Conservation (phyloP, 2,888 invertebrate species). For the Polydrusus cervinus region DNA sequence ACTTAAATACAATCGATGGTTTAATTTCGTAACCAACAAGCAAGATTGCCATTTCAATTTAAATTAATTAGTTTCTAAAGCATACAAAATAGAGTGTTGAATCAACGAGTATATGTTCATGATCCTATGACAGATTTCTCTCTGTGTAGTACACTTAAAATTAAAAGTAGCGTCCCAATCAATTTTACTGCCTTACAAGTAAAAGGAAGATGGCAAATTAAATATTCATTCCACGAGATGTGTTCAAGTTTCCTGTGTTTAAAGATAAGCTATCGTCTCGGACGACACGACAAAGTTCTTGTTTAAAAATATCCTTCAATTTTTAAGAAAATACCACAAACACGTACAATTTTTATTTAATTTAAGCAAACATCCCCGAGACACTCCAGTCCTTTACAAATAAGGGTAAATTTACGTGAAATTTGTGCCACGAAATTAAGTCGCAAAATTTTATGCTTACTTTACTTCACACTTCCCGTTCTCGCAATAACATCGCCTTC, state of each 20-base stretch:
- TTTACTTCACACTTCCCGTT: slow-evolving; percentile 22
- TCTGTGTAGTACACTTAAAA: too few species aligned
- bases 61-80: too few species aligned
- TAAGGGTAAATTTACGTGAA: slow-evolving; percentile 19
- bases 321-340: slow-evolving; percentile 17
- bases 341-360: slow-evolving; percentile 16
- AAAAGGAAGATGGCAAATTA: too few species aligned
- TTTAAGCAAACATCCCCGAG: slow-evolving; percentile 21
- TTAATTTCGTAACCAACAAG: too few species aligned
- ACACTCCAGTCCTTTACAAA: slow-evolving; percentile 22
- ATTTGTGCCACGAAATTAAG: slow-evolving; percentile 27
- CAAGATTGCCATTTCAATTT: too few species aligned
- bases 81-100: too few species aligned
- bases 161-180: too few species aligned
- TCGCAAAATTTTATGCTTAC: slow-evolving; percentile 29
- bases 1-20: too few species aligned
- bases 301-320: not conserved
- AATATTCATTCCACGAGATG: not conserved
- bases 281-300: not conserved
- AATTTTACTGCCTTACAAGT: too few species aligned
- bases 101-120: too few species aligned
- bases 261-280: not conserved
- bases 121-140: too few species aligned
- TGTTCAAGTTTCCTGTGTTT: not conserved
- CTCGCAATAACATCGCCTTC: slow-evolving; percentile 17